Base-by-base conservation (phyloP, 2,113 vertebrate genomes). In the Corynorhinus townsendii region DNA sequence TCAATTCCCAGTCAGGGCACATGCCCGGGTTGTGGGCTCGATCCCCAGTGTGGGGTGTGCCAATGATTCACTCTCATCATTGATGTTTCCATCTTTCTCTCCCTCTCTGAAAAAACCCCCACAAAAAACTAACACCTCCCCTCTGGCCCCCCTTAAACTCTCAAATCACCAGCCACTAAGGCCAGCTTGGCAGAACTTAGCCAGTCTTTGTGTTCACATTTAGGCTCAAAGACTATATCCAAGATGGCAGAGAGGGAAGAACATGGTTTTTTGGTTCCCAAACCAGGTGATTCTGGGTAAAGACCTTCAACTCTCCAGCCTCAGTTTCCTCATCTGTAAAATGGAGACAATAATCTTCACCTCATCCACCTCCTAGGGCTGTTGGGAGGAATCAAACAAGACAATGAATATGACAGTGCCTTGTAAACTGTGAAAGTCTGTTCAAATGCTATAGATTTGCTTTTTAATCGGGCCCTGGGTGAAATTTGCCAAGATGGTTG, bases 401-500 rank as follows among this genome's bases (percentile, higher is more conserved):
- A 72, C 66, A 30, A 19, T 24, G 56, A 87, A 28, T 40, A 0
- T 49, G 71, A 71, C 64, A 22, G 81, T 35, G 76, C 24, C 85
- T 86, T 80, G 24, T 56, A 52, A 89, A 38, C 38, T 35, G 3
- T 82, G 33, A 64, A 76, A 11, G 11, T 52, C 72, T 80, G 35
- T 43, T 47, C 45, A 81, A 40, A 76, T 28, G 43, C 68, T 77
- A 7, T 45, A n/a, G 49, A 64, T 52, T 91, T 71, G 62, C 43
- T 88, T 89, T 96, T 91, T 81, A 92, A 88, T 96, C 94, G 83
- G 69, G 73, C 80, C 71, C 30, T 49, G 35, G 38, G n/a, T 90
- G 73, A 91, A 77, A 76, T 52, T 79, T 83, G 79, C 94, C 45
- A 94, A 87, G 80, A 38, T n/a, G 26, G 19, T 91, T 76, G 26